phyloP scores from a whole-genome alignment of 2,113 vertebrate genomes.

The Leptocoma aspasia region DNA sequence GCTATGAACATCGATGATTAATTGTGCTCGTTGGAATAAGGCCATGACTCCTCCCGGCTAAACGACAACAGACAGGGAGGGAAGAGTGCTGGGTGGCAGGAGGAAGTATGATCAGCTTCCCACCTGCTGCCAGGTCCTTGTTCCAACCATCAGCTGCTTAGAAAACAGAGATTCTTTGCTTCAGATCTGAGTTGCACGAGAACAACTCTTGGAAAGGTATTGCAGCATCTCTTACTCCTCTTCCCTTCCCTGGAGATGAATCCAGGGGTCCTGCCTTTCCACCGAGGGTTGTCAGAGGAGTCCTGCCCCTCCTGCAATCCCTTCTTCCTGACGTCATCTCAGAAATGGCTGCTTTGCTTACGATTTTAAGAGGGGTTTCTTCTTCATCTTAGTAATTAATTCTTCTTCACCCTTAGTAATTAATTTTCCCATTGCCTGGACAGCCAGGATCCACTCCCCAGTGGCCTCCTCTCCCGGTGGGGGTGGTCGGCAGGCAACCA shows the following conservation, averaged over 20 bases:
- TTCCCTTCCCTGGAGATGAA: not conserved
- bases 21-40: conserved; percentile 59
- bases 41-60: conserved; percentile 28
- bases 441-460: conserved; percentile 41
- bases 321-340: not conserved
- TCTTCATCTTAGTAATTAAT: not conserved
- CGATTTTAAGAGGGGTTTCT: conserved; percentile 22
- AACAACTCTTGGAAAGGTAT: not conserved
- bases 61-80: not conserved
- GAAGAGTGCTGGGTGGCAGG: not conserved
- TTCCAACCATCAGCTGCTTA: conserved; percentile 41
- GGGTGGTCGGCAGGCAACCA: not conserved
- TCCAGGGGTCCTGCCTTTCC: not conserved
- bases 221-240: conserved; percentile 17
- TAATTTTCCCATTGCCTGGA: conserved; percentile 14
- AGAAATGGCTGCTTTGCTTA: conserved; percentile 19
- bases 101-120: not conserved
- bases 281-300: not conserved
- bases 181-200: not conserved
- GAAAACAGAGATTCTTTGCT: conserved; percentile 25
- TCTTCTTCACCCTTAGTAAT: not conserved
- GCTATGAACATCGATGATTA: conserved; percentile 33
- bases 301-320: conserved; percentile 45
- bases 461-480: not conserved
- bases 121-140: conserved; percentile 40